phyloP scores from a whole-genome alignment of 2,888 invertebrate genomes.

The Phyllotreta cruciferae region DNA sequence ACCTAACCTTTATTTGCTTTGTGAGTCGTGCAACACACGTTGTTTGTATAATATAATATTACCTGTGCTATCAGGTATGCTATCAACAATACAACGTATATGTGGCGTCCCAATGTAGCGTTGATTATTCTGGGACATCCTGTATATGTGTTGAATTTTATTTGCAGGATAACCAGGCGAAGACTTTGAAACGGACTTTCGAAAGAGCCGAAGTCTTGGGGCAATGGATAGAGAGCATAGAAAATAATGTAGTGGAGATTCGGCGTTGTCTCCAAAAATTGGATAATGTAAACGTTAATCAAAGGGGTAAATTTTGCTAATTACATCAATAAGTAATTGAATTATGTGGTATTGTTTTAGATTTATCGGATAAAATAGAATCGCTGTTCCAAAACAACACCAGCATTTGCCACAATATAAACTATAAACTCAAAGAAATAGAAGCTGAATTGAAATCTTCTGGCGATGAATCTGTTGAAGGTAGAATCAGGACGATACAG shows the following conservation, averaged over 20 bases:
- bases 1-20: too few relatives aligned
- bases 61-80: conserved; percentile 29
- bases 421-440: conserved; percentile 48
- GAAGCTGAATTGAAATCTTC: conserved; percentile 44
- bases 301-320: conserved; percentile 40
- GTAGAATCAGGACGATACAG: conserved; percentile 63
- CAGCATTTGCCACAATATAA: conserved; percentile 47
- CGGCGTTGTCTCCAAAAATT: conserved; percentile 38
- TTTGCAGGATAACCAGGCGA: too few relatives aligned
- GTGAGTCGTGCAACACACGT: too few relatives aligned
- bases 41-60: too few relatives aligned
- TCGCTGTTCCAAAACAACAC: conserved; percentile 50
- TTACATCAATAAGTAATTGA: conserved; percentile 6
- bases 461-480: conserved; percentile 43
- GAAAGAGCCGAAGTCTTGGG: conserved; percentile 57
- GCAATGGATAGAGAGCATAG: conserved; percentile 63
- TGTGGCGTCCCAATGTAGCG: too few relatives aligned
- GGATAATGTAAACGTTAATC: conserved; percentile 44
- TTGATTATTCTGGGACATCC: too few relatives aligned
- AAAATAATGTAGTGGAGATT: conserved; percentile 58
- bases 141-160: too few relatives aligned
- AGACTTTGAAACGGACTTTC: conserved; percentile 44
- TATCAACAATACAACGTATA: conserved; percentile 29
- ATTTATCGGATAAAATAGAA: conserved; percentile 46
- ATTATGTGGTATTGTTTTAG: conserved; percentile 34